These are phyloP conservation scores for Sarcophaga carnaria DNA, from an alignment of 2,888 invertebrate species.

Conservation along the genomic window DNA sequence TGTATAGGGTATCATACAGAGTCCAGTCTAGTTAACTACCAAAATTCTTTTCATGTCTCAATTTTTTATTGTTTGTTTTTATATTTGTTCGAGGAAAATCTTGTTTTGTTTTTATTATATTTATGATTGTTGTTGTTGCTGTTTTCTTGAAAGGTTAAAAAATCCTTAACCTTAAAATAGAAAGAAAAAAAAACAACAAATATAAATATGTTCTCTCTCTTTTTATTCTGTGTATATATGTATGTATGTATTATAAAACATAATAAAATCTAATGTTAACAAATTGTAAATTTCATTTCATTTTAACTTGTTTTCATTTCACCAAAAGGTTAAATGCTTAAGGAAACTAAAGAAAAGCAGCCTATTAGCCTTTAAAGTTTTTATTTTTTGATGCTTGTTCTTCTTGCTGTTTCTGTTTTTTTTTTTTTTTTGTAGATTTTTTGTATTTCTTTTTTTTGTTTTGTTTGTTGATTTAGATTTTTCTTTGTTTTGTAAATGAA, in stretches of 20 bases:
- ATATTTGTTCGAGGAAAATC: slow-evolving; percentile 28
- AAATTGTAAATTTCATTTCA: slow-evolving; percentile 34
- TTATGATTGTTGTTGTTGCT: background rate
- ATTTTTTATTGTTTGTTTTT: background rate
- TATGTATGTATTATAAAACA: background rate
- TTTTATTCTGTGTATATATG: no score
- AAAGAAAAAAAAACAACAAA: slow-evolving; percentile 21
- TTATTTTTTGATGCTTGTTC: background rate
- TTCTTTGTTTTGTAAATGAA: slow-evolving; percentile 12
- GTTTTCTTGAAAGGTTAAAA: slow-evolving; percentile 36
- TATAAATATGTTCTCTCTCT: background rate
- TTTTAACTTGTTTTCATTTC: slow-evolving; percentile 18
- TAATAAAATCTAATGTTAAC: slow-evolving; percentile 32
- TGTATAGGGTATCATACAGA: no score
- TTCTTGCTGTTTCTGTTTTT: background rate
- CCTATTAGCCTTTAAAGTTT: slow-evolving; percentile 15
- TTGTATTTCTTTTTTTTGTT: no score
- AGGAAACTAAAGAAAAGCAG: slow-evolving; percentile 21
- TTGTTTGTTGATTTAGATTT: background rate
- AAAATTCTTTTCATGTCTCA: background rate
- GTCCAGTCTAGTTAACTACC: no score
- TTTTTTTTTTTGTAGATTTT: no score
- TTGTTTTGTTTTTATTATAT: background rate
- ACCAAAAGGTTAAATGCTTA: slow-evolving; percentile 49
- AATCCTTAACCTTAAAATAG: slow-evolving; percentile 34